Evolutionary conservation across 37 sponge, comb jelly and placozoan species (phyloP), one percentile per base, ranked within the genome.

Genomic region (Mnemiopsis leidyi): DNA sequence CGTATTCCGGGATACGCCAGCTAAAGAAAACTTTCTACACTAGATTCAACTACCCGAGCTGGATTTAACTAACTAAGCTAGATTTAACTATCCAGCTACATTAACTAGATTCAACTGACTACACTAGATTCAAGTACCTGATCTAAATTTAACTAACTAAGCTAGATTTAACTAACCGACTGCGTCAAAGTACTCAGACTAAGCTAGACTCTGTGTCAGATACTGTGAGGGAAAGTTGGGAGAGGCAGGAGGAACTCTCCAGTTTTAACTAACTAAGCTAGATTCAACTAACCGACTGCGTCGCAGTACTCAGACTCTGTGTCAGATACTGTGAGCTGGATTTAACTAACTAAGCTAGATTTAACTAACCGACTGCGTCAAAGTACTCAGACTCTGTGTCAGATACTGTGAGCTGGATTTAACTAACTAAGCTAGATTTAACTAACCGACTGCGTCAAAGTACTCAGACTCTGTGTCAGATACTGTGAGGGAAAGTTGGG

Each of bases 221-320:
- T 1, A 23, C 16, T 33, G 68, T 23, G 28, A 79, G 92, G 30
- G 93, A 77, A 35, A 79, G 76, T 69, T 38, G 69, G 33, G 76
- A 40, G 71, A 39, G 79, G 40, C 92, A 76, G 92, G 76, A 38
- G 28, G 75, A n/a, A n/a, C 25, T 61, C 23, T 69, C 93, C 69
- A 24, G 25, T 68, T 69, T 69, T n/a, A n/a, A n/a, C n/a, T n/a
- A n/a, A n/a, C n/a, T n/a, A n/a, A n/a, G n/a, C n/a, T n/a, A n/a
- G n/a, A n/a, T n/a, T n/a, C n/a, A n/a, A 48, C 13, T 48, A 33
- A 77, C 79, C 79, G 31, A 69, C 68, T 29, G 29, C 94, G 93
- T 92, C 68, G 35, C 31, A 39, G 23, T 61, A 32, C 69, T 67
- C 29, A 0, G 38, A 73, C 67, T 61, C 69, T 1, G 39, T 35